Conservation (phyloP, 2,888 invertebrate species). For the Pseudococcus longispinus region DNA sequence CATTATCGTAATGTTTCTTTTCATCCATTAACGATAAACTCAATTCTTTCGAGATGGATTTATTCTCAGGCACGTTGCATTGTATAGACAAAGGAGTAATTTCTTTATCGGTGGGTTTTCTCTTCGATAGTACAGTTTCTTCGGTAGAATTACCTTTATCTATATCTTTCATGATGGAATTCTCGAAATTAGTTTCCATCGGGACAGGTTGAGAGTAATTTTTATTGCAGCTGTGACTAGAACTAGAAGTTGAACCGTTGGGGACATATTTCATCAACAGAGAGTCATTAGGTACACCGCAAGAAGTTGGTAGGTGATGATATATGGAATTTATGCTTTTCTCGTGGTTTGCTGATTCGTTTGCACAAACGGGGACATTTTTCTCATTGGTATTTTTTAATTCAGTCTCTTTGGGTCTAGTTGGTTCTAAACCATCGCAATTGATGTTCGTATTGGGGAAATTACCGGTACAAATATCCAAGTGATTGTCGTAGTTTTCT, state of each 20-base stretch:
- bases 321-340: not conserved
- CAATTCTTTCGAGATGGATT: conserved; percentile 46
- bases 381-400: not conserved
- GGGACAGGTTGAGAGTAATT: not conserved
- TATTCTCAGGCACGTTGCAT: conserved; percentile 25
- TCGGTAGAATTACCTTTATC: not conserved
- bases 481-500: not conserved
- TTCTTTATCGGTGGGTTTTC: conserved; percentile 42
- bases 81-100: conserved; percentile 17
- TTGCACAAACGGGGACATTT: not conserved
- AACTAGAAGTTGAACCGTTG: not conserved
- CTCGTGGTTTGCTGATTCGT: not conserved
- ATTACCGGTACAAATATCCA: not conserved
- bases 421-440: not conserved
- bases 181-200: not conserved
- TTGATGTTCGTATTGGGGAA: not conserved
- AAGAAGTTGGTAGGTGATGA: conserved; percentile 7
- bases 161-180: not conserved
- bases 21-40: conserved; percentile 44
- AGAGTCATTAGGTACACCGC: not conserved
- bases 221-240: not conserved
- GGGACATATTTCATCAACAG: conserved; percentile 20
- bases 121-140: conserved; percentile 55
- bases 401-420: not conserved
- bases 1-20: conserved; percentile 47